Evolutionary conservation across 2,888 invertebrate genomes (phyloP).

Genomic region (Proisotoma minuta): DNA sequence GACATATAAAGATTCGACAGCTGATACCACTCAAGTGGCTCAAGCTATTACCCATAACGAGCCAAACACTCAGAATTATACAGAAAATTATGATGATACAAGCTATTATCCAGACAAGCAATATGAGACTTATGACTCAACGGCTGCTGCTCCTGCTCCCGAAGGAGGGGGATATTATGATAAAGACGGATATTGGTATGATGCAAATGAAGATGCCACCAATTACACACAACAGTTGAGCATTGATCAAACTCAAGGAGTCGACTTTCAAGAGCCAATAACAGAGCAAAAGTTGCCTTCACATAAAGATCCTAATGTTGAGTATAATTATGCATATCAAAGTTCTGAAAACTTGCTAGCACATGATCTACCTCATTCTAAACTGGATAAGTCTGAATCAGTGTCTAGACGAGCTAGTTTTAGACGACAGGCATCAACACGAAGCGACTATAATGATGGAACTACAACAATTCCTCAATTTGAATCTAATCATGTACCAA

Average conservation of each 20-base stretch:
- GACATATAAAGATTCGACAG: not conserved
- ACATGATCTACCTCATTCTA: constrained; percentile 18
- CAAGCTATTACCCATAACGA: not conserved
- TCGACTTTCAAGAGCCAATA: constrained; percentile 29
- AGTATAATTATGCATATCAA: constrained; percentile 67
- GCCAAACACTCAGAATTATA: not conserved
- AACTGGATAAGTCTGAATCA: constrained; percentile 39
- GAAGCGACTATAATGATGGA: constrained; percentile 40
- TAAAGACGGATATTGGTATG: constrained; percentile 26
- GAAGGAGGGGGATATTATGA: constrained; percentile 13
- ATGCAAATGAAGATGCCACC: constrained; percentile 8
- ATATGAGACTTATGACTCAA: not conserved
- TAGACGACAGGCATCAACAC: constrained; percentile 44
- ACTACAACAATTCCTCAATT: constrained; percentile 14
- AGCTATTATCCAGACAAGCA: constrained; percentile 1
- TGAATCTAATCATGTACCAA: constrained; percentile 21
- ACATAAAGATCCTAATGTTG: too few species aligned
- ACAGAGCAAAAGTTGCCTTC: too few species aligned
- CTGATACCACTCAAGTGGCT: not conserved
- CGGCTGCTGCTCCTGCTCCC: not conserved
- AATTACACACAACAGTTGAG: too few species aligned
- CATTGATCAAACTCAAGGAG: too few species aligned
- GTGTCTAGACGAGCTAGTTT: constrained; percentile 45
- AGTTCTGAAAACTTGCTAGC: constrained; percentile 60
- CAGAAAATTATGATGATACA: constrained; percentile 1